These are phyloP conservation scores for Leuciscus waleckii DNA, from an alignment of 2,797 vertebrate species.

Conservation along the genomic window DNA sequence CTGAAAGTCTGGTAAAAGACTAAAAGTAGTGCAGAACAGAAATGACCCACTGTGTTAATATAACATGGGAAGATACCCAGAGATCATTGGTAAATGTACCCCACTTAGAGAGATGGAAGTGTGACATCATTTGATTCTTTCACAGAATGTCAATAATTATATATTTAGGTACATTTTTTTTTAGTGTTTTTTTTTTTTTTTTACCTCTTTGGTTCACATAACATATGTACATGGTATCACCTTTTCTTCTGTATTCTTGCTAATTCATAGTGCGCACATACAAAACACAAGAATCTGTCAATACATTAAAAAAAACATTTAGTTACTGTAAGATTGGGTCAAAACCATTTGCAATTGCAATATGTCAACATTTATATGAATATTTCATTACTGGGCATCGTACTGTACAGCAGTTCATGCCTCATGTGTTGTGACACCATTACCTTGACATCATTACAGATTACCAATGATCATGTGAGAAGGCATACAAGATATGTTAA, in stretches of 20 bases:
- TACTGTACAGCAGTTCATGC: slow-evolving; percentile 48
- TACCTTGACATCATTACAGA: slow-evolving; percentile 61
- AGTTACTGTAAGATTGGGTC: slow-evolving; percentile 20
- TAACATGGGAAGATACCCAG: slow-evolving; percentile 40
- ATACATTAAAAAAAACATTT: slow-evolving; percentile 34
- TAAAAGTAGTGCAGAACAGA: slow-evolving; percentile 7
- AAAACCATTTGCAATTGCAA: slow-evolving; percentile 20
- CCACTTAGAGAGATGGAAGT: slow-evolving; percentile 54
- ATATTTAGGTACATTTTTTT: slow-evolving; percentile 12
- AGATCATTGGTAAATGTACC: slow-evolving; percentile 55
- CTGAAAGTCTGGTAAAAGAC: slow-evolving; percentile 9
- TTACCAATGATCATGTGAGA: slow-evolving; percentile 58
- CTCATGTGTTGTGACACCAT: slow-evolving; percentile 41
- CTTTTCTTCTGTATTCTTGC: slow-evolving; percentile 23
- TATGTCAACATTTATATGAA: slow-evolving; percentile 51
- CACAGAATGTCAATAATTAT: slow-evolving; percentile 45
- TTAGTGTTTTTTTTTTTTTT: neutral
- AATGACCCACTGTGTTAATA: slow-evolving; percentile 2
- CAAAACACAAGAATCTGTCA: slow-evolving; percentile 34
- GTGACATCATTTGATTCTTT: slow-evolving; percentile 54
- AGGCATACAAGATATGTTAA: slow-evolving; percentile 44
- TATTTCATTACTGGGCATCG: slow-evolving; percentile 47
- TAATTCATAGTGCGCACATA: slow-evolving; percentile 27
- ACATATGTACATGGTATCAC: slow-evolving; percentile 33
- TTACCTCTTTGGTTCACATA: slow-evolving; percentile 60